Conservation (phyloP, 2,113 vertebrate species). For the Eclectus roratus region DNA sequence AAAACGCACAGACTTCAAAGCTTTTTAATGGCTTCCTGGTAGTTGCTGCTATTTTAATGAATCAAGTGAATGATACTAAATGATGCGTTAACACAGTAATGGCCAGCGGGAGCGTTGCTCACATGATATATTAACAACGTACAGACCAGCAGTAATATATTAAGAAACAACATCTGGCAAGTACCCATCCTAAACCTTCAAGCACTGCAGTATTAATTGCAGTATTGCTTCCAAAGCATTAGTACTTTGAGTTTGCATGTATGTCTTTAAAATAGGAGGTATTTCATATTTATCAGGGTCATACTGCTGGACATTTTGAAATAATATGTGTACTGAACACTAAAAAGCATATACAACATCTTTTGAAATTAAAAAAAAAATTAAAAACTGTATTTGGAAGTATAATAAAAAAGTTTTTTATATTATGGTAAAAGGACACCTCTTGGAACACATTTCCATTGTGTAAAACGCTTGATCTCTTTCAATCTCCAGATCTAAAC, state of each 20-base stretch:
- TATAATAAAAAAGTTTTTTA: neutral
- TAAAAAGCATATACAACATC: neutral
- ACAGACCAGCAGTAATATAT: conserved; percentile 12
- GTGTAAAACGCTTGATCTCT: neutral
- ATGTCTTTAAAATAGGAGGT: neutral
- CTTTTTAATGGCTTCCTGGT: conserved; percentile 4
- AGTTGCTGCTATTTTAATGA: conserved; percentile 35
- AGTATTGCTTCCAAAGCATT: neutral
- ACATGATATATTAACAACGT: neutral
- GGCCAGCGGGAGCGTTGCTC: neutral
- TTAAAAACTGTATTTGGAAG: neutral
- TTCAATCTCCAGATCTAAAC: neutral
- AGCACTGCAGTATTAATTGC: neutral
- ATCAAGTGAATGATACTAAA: conserved; percentile 16
- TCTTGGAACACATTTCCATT: neutral
- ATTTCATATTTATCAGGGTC: neutral
- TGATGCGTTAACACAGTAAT: conserved; percentile 20
- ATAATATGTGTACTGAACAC: neutral
- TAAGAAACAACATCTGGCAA: conserved; percentile 6
- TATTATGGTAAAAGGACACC: neutral
- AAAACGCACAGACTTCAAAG: neutral
- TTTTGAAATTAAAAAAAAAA: neutral
- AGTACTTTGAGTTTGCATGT: neutral
- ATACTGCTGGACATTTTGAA: neutral
- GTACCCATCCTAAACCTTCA: neutral